phyloP scores from a whole-genome alignment of 2,888 invertebrate genomes.

The Drosophila greeni region DNA sequence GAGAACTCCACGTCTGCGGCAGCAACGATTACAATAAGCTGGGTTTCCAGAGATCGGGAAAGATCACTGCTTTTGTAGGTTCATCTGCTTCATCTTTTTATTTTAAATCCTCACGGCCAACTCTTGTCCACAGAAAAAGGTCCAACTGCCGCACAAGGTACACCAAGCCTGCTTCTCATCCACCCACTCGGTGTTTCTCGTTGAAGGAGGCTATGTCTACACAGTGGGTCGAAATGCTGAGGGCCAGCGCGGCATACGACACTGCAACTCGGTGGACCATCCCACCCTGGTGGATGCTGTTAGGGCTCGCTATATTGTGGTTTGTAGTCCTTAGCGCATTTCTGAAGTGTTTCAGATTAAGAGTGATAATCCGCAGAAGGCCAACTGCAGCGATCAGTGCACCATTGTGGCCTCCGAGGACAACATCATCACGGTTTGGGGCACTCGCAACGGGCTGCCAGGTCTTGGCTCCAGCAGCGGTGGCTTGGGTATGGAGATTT shows the following conservation, averaged over 20 bases:
- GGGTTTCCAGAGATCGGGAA: slow-evolving; percentile 79
- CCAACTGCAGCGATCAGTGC: slow-evolving; percentile 83
- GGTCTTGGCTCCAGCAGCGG: slow-evolving; percentile 61
- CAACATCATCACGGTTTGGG: slow-evolving; percentile 86
- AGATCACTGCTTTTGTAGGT: slow-evolving; percentile 75
- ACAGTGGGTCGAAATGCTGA: slow-evolving; percentile 84
- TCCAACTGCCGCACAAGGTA: slow-evolving; percentile 81
- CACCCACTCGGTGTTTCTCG: slow-evolving; percentile 82
- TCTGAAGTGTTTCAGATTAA: neutral
- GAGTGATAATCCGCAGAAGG: slow-evolving; percentile 78
- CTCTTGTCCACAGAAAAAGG: slow-evolving; percentile 74
- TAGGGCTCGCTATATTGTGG: slow-evolving; percentile 75
- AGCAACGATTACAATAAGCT: slow-evolving; percentile 83
- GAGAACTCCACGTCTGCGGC: slow-evolving; percentile 83
- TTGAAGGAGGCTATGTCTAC: slow-evolving; percentile 83
- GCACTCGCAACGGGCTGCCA: slow-evolving; percentile 80
- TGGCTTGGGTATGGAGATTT: slow-evolving; percentile 53
- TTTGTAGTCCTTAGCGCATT: slow-evolving; percentile 37
- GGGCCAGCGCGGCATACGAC: slow-evolving; percentile 82
- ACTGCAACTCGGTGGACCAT: slow-evolving; percentile 68
- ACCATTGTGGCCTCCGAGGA: slow-evolving; percentile 83
- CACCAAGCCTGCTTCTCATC: slow-evolving; percentile 82
- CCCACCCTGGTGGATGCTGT: slow-evolving; percentile 75
- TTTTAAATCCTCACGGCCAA: neutral
- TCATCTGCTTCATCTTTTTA: neutral